Percentiles rank a stretch among this genome's conserved stretches.
phyloP scores from a whole-genome alignment of 2,888 invertebrate species.

The Eumerus sabulonum region DNA sequence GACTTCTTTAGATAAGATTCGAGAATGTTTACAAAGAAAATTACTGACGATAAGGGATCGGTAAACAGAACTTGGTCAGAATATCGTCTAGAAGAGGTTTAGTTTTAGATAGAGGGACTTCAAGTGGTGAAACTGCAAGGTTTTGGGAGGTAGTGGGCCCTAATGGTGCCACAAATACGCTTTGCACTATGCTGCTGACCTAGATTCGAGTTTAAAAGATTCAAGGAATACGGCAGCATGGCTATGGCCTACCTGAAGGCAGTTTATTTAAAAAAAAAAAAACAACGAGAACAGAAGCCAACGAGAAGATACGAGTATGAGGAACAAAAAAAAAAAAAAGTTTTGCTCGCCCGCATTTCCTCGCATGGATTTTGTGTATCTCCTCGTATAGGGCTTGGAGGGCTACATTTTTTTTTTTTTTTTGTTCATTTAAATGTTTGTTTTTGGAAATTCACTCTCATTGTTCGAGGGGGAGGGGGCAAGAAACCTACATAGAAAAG shows the following conservation, averaged over 20 bases:
- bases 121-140: slow-evolving; percentile 9
- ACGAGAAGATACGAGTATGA: neutral
- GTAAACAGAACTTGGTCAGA: slow-evolving; percentile 18
- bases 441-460: slow-evolving; percentile 24
- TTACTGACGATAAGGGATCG: slow-evolving; percentile 20
- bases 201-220: slow-evolving; percentile 6
- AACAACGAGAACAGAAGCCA: neutral
- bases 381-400: neutral
- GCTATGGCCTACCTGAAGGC: slow-evolving; percentile 29
- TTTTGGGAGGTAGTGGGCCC: too few relatives aligned
- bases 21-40: slow-evolving; percentile 25
- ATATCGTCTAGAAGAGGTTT: too few relatives aligned
- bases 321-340: neutral
- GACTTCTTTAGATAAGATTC: slow-evolving; percentile 13
- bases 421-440: too few relatives aligned
- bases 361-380: neutral
- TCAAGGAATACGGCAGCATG: neutral
- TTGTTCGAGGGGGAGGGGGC: slow-evolving; percentile 17
- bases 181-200: slow-evolving; percentile 14
- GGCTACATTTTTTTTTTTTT: neutral
- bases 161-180: too few relatives aligned
- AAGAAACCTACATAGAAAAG: slow-evolving; percentile 17
- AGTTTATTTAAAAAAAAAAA: slow-evolving; percentile 23
- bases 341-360: slow-evolving; percentile 18
- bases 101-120: neutral